These are phyloP conservation scores for Heliconius ethilla DNA, from an alignment of 2,888 invertebrate species.

Conservation along the genomic window DNA sequence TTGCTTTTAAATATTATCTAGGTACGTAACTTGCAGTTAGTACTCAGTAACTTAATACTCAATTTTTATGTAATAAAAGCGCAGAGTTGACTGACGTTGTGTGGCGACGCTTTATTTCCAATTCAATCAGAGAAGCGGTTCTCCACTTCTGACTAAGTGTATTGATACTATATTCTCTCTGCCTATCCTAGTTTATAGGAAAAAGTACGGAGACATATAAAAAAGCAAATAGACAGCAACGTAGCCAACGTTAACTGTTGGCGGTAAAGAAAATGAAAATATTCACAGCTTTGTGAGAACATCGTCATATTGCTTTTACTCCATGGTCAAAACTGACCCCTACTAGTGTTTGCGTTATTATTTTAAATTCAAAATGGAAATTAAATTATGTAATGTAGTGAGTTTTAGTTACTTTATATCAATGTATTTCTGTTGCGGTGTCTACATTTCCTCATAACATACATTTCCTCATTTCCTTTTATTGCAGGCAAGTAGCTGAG, in stretches of 20 bases:
- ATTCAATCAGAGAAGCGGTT: not conserved
- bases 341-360: too few species aligned
- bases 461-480: too few species aligned
- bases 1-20: not conserved
- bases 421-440: not conserved
- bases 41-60: too few species aligned
- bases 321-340: not conserved
- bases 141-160: not conserved
- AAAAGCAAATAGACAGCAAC: not conserved
- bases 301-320: not conserved
- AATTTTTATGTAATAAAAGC: too few species aligned
- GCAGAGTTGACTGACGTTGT: not conserved
- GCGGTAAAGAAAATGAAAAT: not conserved
- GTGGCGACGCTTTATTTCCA: too few species aligned
- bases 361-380: not conserved
- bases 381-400: not conserved
- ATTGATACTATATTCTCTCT: not conserved
- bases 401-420: not conserved
- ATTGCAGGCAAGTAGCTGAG: too few species aligned
- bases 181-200: not conserved
- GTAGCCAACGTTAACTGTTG: not conserved
- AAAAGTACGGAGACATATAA: not conserved
- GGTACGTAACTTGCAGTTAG: too few species aligned
- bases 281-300: slow-evolving; percentile 6
- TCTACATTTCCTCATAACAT: not conserved